Percentiles rank a stretch among this genome's conserved stretches.
Evolutionary conservation across 2,888 invertebrate species (phyloP).

Genomic region (Ctenicera cuprea): DNA sequence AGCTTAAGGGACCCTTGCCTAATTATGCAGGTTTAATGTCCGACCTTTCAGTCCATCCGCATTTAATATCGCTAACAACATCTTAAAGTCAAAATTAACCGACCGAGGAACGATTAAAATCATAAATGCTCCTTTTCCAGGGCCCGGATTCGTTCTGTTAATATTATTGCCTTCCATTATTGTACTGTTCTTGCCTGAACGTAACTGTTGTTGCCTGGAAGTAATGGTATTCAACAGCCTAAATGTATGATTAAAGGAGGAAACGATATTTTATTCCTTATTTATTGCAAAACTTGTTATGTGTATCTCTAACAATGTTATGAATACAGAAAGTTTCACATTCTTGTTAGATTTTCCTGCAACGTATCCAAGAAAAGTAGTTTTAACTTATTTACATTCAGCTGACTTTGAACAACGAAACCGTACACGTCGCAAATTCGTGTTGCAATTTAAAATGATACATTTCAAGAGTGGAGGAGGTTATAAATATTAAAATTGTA

Average conservation of each 20-base stretch:
- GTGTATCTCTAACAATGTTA: neutral
- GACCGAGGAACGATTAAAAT: conserved; percentile 48
- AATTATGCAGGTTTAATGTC: conserved; percentile 61
- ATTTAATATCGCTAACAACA: conserved; percentile 53
- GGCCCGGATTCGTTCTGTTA: conserved; percentile 28
- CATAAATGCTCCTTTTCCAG: conserved; percentile 34
- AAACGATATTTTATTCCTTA: no score
- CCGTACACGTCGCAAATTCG: neutral
- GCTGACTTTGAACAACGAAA: conserved; percentile 5
- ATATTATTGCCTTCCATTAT: conserved; percentile 24
- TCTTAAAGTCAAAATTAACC: conserved; percentile 53
- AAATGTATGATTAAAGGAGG: neutral
- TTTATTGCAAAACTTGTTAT: neutral
- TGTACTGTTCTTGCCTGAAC: conserved; percentile 2
- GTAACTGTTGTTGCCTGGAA: conserved; percentile 8
- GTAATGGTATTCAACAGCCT: neutral
- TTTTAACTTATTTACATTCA: conserved; percentile 16
- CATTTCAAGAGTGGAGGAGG: neutral
- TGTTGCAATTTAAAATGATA: neutral
- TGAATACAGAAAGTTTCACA: no score
- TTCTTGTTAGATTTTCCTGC: no score
- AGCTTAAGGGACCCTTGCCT: conserved; percentile 57
- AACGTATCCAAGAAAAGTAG: neutral
- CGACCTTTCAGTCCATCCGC: conserved; percentile 57
- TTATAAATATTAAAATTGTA: conserved; percentile 52